Evolutionary conservation across 2,888 invertebrate species (phyloP).

Genomic region (Labia minor): DNA sequence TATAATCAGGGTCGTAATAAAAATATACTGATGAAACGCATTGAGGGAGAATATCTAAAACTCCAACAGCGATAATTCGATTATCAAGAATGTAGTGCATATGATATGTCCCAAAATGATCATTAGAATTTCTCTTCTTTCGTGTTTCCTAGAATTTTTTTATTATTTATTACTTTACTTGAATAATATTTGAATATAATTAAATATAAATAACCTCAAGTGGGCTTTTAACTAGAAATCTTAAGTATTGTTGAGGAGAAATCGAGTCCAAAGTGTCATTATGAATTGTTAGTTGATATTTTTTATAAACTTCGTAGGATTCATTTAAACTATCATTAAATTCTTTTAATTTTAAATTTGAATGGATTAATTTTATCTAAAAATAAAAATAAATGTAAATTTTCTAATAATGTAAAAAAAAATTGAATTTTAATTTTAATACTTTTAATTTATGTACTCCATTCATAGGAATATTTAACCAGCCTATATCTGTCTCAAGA

Average conservation of each 20-base stretch:
- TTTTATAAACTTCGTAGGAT: slow-evolving; percentile 58
- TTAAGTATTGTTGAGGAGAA: slow-evolving; percentile 56
- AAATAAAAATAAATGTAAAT: too few species aligned
- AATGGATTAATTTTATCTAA: background rate
- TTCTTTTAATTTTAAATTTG: background rate
- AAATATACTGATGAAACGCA: slow-evolving; percentile 97
- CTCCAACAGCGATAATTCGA: slow-evolving; percentile 88
- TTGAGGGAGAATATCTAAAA: slow-evolving; percentile 85
- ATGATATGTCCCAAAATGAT: slow-evolving; percentile 80
- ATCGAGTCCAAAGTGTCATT: slow-evolving; percentile 67
- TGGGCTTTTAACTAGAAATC: slow-evolving; percentile 80
- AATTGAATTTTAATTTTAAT: too few species aligned
- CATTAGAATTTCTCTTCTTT: too few species aligned
- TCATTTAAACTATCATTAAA: slow-evolving; percentile 38
- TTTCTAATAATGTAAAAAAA: too few species aligned
- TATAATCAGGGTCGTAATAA: slow-evolving; percentile 92
- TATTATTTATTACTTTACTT: slow-evolving; percentile 50
- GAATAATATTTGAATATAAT: slow-evolving; percentile 40
- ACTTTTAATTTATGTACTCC: too few species aligned
- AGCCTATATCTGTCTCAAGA: too few species aligned
- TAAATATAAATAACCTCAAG: slow-evolving; percentile 54
- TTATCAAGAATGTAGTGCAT: slow-evolving; percentile 93
- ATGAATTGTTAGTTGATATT: slow-evolving; percentile 81
- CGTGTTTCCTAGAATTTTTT: too few species aligned
- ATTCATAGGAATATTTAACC: too few species aligned